Evolutionary conservation across 2,888 invertebrate genomes (phyloP), one percentile per base, ranked within the genome.

Genomic region (Ormyrus pomaceus): DNA sequence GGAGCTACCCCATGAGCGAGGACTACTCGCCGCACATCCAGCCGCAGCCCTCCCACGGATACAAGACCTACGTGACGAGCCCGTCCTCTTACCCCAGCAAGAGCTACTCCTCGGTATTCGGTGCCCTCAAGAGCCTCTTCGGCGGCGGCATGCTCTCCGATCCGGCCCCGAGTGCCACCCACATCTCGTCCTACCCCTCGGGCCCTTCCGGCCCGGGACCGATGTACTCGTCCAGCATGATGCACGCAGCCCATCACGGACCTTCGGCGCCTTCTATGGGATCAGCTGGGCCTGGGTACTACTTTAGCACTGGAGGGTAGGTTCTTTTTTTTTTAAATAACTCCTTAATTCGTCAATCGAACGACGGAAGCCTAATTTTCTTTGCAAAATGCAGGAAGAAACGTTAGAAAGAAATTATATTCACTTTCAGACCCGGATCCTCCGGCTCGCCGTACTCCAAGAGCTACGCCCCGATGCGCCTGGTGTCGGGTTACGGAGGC

Each of bases 111-210:
- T 61, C 82, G 34, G 80, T 82, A 7, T 64, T 82, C 50, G 82
- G 82, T 0, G 82, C 82, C 9, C 48, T 82, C 13, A 82, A 82
- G 77, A 82, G 77, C 19, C 70, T 82, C 46, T 82, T 82, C 59
- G 74, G 70, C 2, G 79, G 72, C 2, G 59, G 74, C 4, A 3
- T 58, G 5, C 8, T 48, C 19, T 56, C 79, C 46, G 80, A 80
- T 19, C 46, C 73, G 0, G 61, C 77, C 5, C 53, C 81, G n/a
- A 79, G 81, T 10, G 59, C 81, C 34, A 76, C 55, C 61, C 81
- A 81, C 68, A 6, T 51, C 0, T 34, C 73, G 13, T 0, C 68
- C n/a, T 73, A 72, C 13, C 50, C 76, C 5, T 8, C 76, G 9
- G 34, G 13, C 0, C 72, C 53, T 4, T 48, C 56, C 34, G 6